A percentile compares a stretch with the other conserved stretches of the same genome.
These are phyloP conservation scores for Euthynnus affinis DNA, from an alignment of 2,797 vertebrate genomes.

Conservation along the genomic window DNA sequence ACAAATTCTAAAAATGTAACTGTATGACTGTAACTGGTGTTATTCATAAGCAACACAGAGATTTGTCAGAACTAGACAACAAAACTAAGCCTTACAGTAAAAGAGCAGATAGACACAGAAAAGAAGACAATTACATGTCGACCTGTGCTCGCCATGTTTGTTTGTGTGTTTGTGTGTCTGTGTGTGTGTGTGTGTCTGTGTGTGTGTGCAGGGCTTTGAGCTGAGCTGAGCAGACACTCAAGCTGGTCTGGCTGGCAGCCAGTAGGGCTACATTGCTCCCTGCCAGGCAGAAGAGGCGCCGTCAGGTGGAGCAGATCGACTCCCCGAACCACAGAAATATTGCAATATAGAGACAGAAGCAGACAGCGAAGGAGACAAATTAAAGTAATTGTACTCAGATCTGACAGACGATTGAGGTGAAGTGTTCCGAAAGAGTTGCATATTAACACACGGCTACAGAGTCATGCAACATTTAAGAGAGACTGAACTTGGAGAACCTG, in stretches of 20 bases:
- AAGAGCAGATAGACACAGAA: constrained; percentile 44
- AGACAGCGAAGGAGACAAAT: constrained; percentile 70
- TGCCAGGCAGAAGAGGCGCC: constrained; percentile 83
- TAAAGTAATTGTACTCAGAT: constrained; percentile 76
- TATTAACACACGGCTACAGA: constrained; percentile 47
- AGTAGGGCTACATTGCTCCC: constrained; percentile 80
- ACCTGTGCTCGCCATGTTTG: constrained; percentile 55
- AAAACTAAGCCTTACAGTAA: constrained; percentile 24
- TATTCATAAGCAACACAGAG: constrained; percentile 44
- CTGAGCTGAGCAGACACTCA: constrained; percentile 83
- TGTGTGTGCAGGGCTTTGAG: constrained; percentile 69
- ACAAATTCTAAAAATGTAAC: constrained; percentile 55
- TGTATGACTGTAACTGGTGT: constrained; percentile 51
- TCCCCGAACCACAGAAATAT: constrained; percentile 79
- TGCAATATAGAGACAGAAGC: constrained; percentile 66
- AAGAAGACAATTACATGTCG: constrained; percentile 8
- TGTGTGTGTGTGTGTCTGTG: constrained; percentile 23
- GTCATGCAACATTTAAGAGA: constrained; percentile 44
- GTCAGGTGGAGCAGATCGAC: constrained; percentile 83
- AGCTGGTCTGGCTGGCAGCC: constrained; percentile 85
- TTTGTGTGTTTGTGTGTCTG: not conserved
- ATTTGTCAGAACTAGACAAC: constrained; percentile 57
- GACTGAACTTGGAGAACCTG: constrained; percentile 28
- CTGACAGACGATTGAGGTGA: constrained; percentile 68
- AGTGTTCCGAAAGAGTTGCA: constrained; percentile 53